Base-by-base conservation (phyloP, 1,140 invertebrate genomes). In the Leptonema lineaticorne region DNA sequence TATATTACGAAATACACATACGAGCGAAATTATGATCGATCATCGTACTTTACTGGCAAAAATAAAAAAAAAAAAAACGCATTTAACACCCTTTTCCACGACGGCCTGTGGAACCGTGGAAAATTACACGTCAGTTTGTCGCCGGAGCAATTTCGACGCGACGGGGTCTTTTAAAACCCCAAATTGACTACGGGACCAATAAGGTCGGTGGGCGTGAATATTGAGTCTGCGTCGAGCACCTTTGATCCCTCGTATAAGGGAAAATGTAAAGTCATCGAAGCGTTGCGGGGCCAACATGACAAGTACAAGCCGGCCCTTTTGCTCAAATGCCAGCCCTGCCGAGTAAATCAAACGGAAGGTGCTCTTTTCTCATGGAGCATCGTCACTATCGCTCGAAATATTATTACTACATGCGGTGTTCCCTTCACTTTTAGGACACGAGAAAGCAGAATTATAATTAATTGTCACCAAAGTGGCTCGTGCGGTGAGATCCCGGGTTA, bases 131-230 rank as follows among this genome's bases (percentile, higher is more conserved):
- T n/a, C n/a, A n/a, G n/a, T n/a, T n/a, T 3, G 46, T 50, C 16
- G 16, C 7, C n/a, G 46, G 46, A 18, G 11, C 46, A 18, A 50
- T 22, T 24, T 20, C 46, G 46, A 33, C 11, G 30, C 16, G 4
- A 50, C 46, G 18, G 46, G 46, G 46, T 50, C 46, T 9, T 20
- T 50, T 6, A 9, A 4, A 18, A 1, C 46, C 18, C 46, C 18
- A 20, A 22, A 16, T 6, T 20, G 16, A 20, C 11, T 50, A 22
- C 33, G 27, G 57, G 3, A 28, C 37, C 58, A 60, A 60, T 60
- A 60, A 60, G 29, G 58, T 22, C 11, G 20, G 28, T 33, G 58
- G 58, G 58, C 27, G 58, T 60, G 27, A 29, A 60, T 60, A 60
- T 60, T 60, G 58, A 60, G 26, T 14, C 30, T 57, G 11, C 9